Evolutionary conservation across 2,113 vertebrate species (phyloP), one percentile per base, ranked within the genome.

Genomic region (Pollachius pollachius): DNA sequence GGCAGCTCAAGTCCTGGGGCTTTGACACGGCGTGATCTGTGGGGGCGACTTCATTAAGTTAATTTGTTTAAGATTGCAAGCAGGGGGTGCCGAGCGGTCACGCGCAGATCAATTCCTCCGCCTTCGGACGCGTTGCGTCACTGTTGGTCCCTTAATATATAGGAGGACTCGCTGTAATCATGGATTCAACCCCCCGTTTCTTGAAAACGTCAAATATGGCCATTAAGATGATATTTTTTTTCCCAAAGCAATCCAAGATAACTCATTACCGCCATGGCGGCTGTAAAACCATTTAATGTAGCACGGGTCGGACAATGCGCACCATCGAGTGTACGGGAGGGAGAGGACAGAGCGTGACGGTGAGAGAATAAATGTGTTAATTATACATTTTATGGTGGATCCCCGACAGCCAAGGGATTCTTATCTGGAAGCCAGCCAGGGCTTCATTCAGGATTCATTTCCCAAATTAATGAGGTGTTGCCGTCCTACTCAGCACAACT

Each of bases 401-500:
- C 80, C 77, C 70, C 6, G 58, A 78, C 82, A 81, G 73, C 65
- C 67, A 70, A 18, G 65, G 67, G 84, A 87, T 84, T 85, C 41
- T 78, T 82, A 87, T 89, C 84, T 85, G 84, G 70, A 75, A 76
- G 70, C 58, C 70, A 80, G 83, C 85, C 84, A 78, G 19, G 37
- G 64, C 68, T 62, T 73, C 70, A 80, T 79, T 74, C 79, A 77
- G 80, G 84, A 88, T 85, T 87, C 74, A 89, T 89, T 89, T 87
- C 81, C 77, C 84, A 81, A 82, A 84, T 88, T 89, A 90, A 90
- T 90, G 85, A 89, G 87, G 81, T 89, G 81, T 71, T 78, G 81
- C 80, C 76, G 79, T 80, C 77, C 73, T 72, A 78, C 75, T 80
- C 67, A 58, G 27, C 27, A 27, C 27, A 27, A 27, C 27, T 27